Evolutionary conservation across 2,113 vertebrate species (phyloP), one percentile per base, ranked within the genome.

Genomic region (Notothenia rossii): DNA sequence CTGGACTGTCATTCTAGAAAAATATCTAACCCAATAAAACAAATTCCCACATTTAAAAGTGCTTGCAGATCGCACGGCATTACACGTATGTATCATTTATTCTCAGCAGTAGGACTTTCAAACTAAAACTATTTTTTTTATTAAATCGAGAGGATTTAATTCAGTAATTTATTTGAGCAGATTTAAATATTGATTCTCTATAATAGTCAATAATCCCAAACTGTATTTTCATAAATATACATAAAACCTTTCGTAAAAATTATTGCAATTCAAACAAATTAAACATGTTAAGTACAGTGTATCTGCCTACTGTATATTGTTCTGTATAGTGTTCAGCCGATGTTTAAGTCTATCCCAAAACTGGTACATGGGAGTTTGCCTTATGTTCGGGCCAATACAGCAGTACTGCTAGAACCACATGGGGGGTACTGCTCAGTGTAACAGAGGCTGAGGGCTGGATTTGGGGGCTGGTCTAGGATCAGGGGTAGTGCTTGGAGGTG

Each of bases 401-500:
- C 43, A 18, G 64, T 48, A 18, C 77, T 36, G 15, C 53, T 29
- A 56, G 53, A 61, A 58, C 58, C 76, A 75, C 61, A 82, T 46
- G 6, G 54, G 67, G 29, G 36, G 53, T 22, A 22, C 40, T 73
- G 61, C 22, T 82, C 15, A 58, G 69, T 82, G 71, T 69, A 33
- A 88, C 5, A 33, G 51, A 84, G 71, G 64, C 67, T 80, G 49
- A 50, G 67, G 77, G 33, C 75, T 72, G 79, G 59, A 74, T 18
- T 86, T 77, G 12, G 80, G 77, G 20, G 62, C 86, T 79, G 81
- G 61, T 84, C 72, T 91, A 74, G 85, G 88, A 77, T 82, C 75
- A 84, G 81, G 79, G 77, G 82, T 74, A 82, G 72, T 86, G 87
- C 84, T 89, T 69, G 87, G 73, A 72, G 82, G 71, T 88, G 87